Conservation (phyloP, 1,140 invertebrate species). For the Callitettix versicolor region DNA sequence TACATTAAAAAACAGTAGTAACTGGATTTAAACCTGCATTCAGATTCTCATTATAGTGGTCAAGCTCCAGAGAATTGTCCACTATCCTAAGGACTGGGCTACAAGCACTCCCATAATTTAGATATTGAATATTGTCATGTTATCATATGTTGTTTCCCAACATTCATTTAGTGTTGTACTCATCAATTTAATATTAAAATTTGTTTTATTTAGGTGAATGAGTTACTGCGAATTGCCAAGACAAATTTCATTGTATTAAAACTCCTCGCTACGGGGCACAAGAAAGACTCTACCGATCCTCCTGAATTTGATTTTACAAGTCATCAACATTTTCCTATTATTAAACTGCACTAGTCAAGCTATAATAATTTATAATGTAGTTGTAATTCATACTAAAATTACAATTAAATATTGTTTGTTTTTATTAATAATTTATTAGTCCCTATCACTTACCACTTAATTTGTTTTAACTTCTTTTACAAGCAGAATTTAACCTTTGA, state of each 20-base stretch:
- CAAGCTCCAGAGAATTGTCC: background rate
- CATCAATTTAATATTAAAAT: conserved; percentile 1
- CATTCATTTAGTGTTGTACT: background rate
- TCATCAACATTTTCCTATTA: conserved; percentile 83
- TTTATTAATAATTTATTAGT: too few species aligned
- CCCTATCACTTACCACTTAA: too few species aligned
- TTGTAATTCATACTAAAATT: too few species aligned
- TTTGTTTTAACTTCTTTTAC: too few species aligned
- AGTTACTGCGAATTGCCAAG: conserved; percentile 79
- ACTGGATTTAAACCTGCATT: background rate
- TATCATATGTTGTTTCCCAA: background rate
- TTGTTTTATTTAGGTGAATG: conserved; percentile 54
- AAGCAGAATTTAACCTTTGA: too few species aligned
- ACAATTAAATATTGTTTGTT: too few species aligned
- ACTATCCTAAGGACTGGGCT: background rate
- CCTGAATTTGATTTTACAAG: conserved; percentile 84
- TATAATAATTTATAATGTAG: too few species aligned
- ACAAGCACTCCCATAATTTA: background rate
- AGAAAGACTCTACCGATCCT: conserved; percentile 67
- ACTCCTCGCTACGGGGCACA: conserved; percentile 80
- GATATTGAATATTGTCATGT: background rate
- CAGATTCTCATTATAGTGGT: background rate
- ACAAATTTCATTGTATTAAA: conserved; percentile 93
- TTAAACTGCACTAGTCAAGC: conserved; percentile 52
- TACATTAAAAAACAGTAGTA: too few species aligned